Base-by-base conservation (phyloP, 2,888 invertebrate species). In the Eristalis tenax region DNA sequence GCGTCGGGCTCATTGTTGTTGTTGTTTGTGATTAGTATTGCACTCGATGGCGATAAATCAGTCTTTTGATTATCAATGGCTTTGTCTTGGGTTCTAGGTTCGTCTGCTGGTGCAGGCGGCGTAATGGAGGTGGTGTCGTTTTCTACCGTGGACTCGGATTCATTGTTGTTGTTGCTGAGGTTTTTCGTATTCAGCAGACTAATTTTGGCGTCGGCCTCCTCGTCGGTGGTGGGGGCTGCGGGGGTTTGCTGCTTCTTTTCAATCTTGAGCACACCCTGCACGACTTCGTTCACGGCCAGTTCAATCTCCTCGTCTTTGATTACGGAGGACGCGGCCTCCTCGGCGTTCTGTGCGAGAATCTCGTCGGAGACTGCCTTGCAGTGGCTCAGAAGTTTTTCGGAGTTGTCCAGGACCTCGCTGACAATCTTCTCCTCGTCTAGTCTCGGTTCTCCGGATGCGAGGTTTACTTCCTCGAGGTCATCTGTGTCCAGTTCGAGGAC, bases 291-390 rank as follows among this genome's bases (percentile, higher is more conserved):
- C 63, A 94, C 93, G 11, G 94, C 94, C 90, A 94, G 92, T 88
- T 94, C 93, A 70, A 94, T 93, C 91, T 94, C 94, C 89, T 94
- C 94, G 83, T 94, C 94, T 89, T 94, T 94, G 1, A 94, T 92
- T 11, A 94, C 93, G 0, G 94, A 93, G 0, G 94, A 93, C 38
- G 89, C 88, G 32, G 88, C 87, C 65, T 77, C 81, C 68, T 89
- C 89, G 0, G 92, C 89, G 69, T 90, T 90, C 75, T 91, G 90
- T 18, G 91, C 90, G 13, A 90, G 59, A 66, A 91, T 65, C 26
- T 92, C 91, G 75, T 93, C 92, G 2, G 91, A 90, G 2, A 90
- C 90, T 80, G 91, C 89, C 84, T 93, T 92, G 89, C 93, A 93
- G 50, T 94, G 93, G 69, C 94, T 93, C 35, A 94, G 90, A 35